Evolutionary conservation across 2,888 invertebrate species (phyloP), one percentile per base, ranked within the genome.

Genomic region (Notodonta dromedarius): DNA sequence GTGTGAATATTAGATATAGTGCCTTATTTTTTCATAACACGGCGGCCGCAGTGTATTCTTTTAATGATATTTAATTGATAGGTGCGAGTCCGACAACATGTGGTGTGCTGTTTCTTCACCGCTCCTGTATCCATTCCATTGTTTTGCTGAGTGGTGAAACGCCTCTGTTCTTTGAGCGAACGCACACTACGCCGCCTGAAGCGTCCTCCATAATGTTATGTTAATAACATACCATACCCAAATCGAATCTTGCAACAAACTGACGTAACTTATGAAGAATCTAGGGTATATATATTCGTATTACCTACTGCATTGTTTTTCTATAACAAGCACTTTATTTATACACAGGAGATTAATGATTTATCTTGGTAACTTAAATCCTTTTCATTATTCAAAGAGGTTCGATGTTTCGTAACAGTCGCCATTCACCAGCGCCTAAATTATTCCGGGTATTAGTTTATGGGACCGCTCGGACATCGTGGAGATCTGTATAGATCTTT

Each of bases 41-140:
- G 62, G 67, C 73, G 63, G 71, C 68, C 70, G 69, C 66, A 35
- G 62, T 62, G 63, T 71, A 71, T 77, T 74, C 69, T 78, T 74
- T 73, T 79, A 78, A 79, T 78, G 63, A 71, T 67, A 70, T 72
- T 74, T 85, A 86, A 86, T 85, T 85, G 78, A 82, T 84, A 78
- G 82, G 74, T 83, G 74, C 59, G 72, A 71, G 77, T 67, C 67
- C 60, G 62, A 63, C 66, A 65, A 71, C 73, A 71, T 80, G 71
- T 76, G 76, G 74, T 69, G 67, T 73, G 70, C 68, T 75, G 76
- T 88, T 88, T 80, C 87, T 77, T 80, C 83, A 86, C 71, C 70
- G 69, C 56, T 78, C 70, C 70, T 67, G 62, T 79, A 70, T 73
- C 68, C 71, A 74, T 74, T 76, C 83, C 70, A 85, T 85, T 87